Conservation (phyloP, 2,888 invertebrate genomes). For the Argyra leucocephala region DNA sequence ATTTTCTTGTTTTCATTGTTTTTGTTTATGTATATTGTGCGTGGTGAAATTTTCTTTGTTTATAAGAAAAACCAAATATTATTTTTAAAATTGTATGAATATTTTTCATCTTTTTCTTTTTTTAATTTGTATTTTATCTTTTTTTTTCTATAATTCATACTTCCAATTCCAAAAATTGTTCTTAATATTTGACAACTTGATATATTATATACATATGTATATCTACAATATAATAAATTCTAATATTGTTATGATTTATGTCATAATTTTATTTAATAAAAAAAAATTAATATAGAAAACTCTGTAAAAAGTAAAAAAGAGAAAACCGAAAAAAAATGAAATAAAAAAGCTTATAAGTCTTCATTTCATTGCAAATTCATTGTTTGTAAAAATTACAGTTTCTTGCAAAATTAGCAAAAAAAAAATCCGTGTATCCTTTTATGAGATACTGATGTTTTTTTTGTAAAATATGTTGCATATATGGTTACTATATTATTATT, state of each 20-base stretch:
- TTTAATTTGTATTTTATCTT: neutral
- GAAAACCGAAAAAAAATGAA: too few relatives aligned
- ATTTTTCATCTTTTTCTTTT: neutral
- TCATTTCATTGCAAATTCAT: neutral
- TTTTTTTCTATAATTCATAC: neutral
- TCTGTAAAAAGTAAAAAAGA: too few relatives aligned
- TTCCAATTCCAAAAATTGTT: neutral
- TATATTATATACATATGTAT: neutral
- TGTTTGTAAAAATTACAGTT: neutral
- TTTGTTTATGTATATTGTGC: too few relatives aligned
- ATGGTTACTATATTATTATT: neutral
- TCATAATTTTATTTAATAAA: constrained; percentile 2
- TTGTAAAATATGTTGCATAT: neutral
- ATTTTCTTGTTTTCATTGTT: too few relatives aligned
- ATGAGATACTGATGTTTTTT: neutral
- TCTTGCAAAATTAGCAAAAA: constrained; percentile 1
- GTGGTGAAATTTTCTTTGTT: too few relatives aligned
- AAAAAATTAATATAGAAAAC: too few relatives aligned
- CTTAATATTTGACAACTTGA: neutral
- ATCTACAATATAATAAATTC: constrained; percentile 1
- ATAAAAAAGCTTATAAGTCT: too few relatives aligned
- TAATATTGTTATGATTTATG: constrained; percentile 3
- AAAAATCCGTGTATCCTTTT: too few relatives aligned
- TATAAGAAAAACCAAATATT: too few relatives aligned
- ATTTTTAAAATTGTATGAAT: neutral